phyloP scores from a whole-genome alignment of 1,140 invertebrate species.

The Chymomyza costata region DNA sequence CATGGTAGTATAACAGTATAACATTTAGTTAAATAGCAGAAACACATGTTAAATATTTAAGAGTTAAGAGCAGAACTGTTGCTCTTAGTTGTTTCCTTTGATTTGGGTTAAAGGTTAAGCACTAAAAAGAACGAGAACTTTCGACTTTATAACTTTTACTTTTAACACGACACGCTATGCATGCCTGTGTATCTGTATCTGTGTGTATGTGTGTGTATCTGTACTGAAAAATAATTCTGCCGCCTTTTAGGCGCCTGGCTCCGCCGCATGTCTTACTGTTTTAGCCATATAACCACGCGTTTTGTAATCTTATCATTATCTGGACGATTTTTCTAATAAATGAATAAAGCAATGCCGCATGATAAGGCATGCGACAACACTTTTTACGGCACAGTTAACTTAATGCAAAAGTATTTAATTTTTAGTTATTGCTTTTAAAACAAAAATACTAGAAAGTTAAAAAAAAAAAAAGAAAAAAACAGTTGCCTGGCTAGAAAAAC shows the following conservation, averaged over 20 bases:
- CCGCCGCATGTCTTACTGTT: too few relatives aligned
- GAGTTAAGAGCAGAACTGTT: slow-evolving; percentile 51
- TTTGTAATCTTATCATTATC: too few relatives aligned
- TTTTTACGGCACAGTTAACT: too few relatives aligned
- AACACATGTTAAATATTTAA: slow-evolving; percentile 7
- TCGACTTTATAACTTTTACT: slow-evolving; percentile 62
- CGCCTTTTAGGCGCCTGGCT: slow-evolving; percentile 60
- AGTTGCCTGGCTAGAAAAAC: too few relatives aligned
- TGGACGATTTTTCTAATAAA: too few relatives aligned
- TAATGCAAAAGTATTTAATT: too few relatives aligned
- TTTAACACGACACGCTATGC: slow-evolving; percentile 30
- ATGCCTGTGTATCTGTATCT: slow-evolving; percentile 2
- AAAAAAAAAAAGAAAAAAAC: too few relatives aligned
- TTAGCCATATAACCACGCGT: too few relatives aligned
- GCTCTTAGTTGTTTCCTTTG: slow-evolving; percentile 44
- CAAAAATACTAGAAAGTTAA: too few relatives aligned
- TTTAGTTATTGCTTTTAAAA: too few relatives aligned
- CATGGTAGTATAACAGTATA: slow-evolving; percentile 23
- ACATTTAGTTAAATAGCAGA: slow-evolving; percentile 14
- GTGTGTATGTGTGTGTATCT: slow-evolving; percentile 18
- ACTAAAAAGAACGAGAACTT: slow-evolving; percentile 19
- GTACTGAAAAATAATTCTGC: slow-evolving; percentile 27
- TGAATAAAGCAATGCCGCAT: too few relatives aligned
- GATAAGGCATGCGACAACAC: too few relatives aligned
- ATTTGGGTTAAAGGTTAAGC: slow-evolving; percentile 69